These are phyloP conservation scores for Neocrepidodera transversa DNA, from an alignment of 2,888 invertebrate genomes.

Conservation along the genomic window DNA sequence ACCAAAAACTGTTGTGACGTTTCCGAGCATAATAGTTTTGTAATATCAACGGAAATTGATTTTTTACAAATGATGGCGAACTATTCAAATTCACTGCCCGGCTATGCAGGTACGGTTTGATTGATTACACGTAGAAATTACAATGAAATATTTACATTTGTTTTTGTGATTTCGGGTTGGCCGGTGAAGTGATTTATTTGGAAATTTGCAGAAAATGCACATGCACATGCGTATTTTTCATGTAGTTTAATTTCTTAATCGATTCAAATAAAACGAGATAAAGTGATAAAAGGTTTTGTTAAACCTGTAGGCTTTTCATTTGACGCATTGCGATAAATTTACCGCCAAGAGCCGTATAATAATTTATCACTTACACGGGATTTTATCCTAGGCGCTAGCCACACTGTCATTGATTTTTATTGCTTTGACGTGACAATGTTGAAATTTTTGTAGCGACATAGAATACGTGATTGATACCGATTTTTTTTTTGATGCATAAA, in stretches of 20 bases:
- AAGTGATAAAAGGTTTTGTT: not conserved
- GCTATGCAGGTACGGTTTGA: not conserved
- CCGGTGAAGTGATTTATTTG: too few relatives aligned
- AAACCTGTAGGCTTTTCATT: not conserved
- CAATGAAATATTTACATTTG: not conserved
- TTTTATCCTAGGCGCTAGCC: conserved; percentile 20
- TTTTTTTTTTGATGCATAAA: not conserved
- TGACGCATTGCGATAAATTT: conserved; percentile 14
- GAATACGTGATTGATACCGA: conserved; percentile 25
- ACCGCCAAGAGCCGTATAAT: conserved; percentile 22
- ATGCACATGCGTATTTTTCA: too few relatives aligned
- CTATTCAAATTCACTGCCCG: not conserved
- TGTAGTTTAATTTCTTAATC: too few relatives aligned
- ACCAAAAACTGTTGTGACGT: conserved; percentile 11
- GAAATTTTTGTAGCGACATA: conserved; percentile 24
- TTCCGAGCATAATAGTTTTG: conserved; percentile 8
- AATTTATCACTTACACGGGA: conserved; percentile 33
- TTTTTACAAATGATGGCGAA: conserved; percentile 9
- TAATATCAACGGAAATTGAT: conserved; percentile 11
- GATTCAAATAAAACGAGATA: too few relatives aligned
- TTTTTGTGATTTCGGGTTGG: too few relatives aligned
- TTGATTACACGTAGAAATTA: not conserved
- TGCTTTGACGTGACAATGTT: conserved; percentile 32
- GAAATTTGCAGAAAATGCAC: too few relatives aligned
- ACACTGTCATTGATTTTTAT: conserved; percentile 32